These are phyloP conservation scores for Sarcophaga subvicina DNA, from an alignment of 2,888 invertebrate genomes.

Conservation along the genomic window DNA sequence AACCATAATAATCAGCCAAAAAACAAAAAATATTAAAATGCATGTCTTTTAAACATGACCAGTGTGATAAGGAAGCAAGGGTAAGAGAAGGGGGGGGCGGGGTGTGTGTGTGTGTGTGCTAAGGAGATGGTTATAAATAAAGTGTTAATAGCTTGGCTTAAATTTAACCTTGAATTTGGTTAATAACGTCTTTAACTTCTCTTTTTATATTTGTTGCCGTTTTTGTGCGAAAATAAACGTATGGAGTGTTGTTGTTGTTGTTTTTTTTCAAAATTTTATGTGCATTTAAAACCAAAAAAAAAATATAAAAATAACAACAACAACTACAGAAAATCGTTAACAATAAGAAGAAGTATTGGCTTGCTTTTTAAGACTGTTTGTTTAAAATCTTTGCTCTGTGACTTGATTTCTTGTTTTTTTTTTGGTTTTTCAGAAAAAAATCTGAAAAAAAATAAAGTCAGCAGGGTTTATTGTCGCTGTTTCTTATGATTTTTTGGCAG, in stretches of 20 bases:
- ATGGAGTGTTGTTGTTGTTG: slow-evolving; percentile 42
- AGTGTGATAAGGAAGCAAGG: background rate
- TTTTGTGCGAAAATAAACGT: slow-evolving; percentile 55
- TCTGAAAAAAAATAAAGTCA: background rate
- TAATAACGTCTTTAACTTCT: slow-evolving; percentile 67
- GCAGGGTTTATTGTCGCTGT: slow-evolving; percentile 42
- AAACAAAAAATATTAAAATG: background rate
- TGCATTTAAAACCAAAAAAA: slow-evolving; percentile 47
- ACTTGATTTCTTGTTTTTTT: slow-evolving; percentile 58
- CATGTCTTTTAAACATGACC: background rate
- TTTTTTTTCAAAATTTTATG: slow-evolving; percentile 43
- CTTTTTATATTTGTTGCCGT: slow-evolving; percentile 9
- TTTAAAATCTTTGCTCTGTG: slow-evolving; percentile 34
- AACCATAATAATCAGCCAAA: slow-evolving; percentile 52
- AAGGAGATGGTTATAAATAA: background rate
- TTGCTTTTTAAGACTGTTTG: slow-evolving; percentile 57
- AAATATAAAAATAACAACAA: slow-evolving; percentile 25
- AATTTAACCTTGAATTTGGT: slow-evolving; percentile 70
- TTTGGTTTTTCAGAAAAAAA: background rate
- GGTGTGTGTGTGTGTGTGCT: background rate
- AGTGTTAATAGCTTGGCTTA: slow-evolving; percentile 69
- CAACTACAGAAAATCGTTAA: background rate
- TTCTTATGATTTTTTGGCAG: slow-evolving; percentile 32
- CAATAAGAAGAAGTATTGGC: slow-evolving; percentile 21
- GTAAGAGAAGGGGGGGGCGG: background rate